Conservation (phyloP, 1,140 invertebrate genomes). For the Drosophila bocki region DNA sequence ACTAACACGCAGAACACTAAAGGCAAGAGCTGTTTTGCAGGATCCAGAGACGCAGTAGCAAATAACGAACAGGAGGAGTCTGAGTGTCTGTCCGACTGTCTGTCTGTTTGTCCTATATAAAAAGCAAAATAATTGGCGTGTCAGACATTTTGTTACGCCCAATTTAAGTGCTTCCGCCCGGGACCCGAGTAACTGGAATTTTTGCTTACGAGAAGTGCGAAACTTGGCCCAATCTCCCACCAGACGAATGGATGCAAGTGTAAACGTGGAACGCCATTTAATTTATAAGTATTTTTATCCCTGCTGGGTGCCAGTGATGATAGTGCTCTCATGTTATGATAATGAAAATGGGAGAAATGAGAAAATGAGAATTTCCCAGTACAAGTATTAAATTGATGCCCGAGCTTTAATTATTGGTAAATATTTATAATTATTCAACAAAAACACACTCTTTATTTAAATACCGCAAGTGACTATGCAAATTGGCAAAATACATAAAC, state of each 20-base stretch:
- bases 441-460: neutral
- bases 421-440: neutral
- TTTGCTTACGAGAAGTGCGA: conserved; percentile 21
- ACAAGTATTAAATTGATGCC: neutral
- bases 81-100: conserved; percentile 33
- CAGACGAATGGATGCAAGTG: conserved; percentile 19
- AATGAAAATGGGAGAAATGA: too few relatives aligned
- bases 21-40: conserved; percentile 34
- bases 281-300: neutral
- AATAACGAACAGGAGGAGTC: conserved; percentile 34
- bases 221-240: conserved; percentile 7
- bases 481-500: conserved; percentile 10
- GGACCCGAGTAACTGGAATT: conserved; percentile 4
- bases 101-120: conserved; percentile 59
- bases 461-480: conserved; percentile 22
- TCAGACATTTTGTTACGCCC: conserved; percentile 81
- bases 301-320: neutral
- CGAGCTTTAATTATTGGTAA: neutral
- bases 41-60: conserved; percentile 26
- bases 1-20: conserved; percentile 69
- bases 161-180: conserved; percentile 76
- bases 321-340: neutral
- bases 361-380: too few relatives aligned
- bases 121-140: conserved; percentile 81
- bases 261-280: conserved; percentile 6